phyloP scores from a whole-genome alignment of 2,797 vertebrate genomes.

The Microtus californicus region DNA sequence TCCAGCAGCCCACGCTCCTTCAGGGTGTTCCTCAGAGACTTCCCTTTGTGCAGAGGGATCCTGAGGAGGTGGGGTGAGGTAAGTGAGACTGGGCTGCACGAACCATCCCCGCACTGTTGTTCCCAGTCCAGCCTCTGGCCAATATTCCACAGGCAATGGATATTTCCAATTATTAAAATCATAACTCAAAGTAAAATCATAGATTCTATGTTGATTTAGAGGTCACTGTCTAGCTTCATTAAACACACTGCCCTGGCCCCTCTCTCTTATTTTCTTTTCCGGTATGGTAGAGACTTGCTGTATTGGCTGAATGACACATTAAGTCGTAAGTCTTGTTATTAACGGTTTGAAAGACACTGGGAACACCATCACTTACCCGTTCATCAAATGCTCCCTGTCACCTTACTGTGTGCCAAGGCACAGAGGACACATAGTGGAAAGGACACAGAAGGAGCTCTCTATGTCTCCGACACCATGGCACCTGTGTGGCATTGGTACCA shows the following conservation, averaged over 20 bases:
- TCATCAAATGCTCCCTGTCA: background rate
- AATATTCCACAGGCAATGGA: background rate
- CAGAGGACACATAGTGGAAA: background rate
- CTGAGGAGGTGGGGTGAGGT: conserved; percentile 70
- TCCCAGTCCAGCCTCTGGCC: background rate
- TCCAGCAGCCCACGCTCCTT: conserved; percentile 87
- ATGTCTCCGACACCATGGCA: background rate
- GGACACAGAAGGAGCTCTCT: background rate
- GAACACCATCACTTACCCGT: background rate
- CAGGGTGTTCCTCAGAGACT: conserved; percentile 86
- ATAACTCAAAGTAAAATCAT: background rate
- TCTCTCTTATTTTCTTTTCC: background rate
- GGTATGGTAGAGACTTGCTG: background rate
- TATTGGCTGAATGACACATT: background rate
- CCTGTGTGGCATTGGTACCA: background rate
- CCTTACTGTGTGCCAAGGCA: background rate
- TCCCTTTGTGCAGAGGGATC: conserved; percentile 90
- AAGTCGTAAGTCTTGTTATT: background rate
- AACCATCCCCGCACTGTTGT: background rate
- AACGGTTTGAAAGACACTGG: background rate
- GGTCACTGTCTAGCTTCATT: background rate
- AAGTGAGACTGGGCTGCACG: no score
- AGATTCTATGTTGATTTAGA: background rate
- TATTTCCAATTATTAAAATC: background rate
- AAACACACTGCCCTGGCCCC: background rate